These are phyloP conservation scores for Cephus cinctus DNA, from an alignment of 1,140 invertebrate species.

Conservation along the genomic window DNA sequence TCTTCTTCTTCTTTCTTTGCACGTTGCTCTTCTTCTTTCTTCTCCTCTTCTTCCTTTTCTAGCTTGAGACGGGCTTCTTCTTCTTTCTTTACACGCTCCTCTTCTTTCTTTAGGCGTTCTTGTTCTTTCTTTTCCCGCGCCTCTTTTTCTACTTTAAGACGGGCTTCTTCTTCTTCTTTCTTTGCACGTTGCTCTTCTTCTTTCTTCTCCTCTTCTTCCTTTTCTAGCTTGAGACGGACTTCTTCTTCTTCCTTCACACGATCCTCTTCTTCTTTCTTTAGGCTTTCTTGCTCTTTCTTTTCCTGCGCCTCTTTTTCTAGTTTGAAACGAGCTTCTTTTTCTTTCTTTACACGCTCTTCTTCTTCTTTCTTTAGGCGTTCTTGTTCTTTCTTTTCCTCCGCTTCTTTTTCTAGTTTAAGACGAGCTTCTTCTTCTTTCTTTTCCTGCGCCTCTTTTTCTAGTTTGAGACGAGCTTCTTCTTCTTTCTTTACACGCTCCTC, in stretches of 20 bases:
- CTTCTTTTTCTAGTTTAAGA: constrained; percentile 3
- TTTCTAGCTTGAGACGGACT: not conserved
- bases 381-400: constrained; percentile 2
- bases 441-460: constrained; percentile 3
- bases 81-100: not conserved
- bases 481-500: no score
- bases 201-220: constrained; percentile 8
- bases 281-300: constrained; percentile 8
- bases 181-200: not conserved
- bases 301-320: constrained; percentile 8
- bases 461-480: constrained; percentile 4
- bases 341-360: constrained; percentile 9
- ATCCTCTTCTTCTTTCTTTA: constrained; percentile 2
- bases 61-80: not conserved
- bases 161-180: constrained; percentile 4
- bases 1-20: constrained; percentile 19
- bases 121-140: constrained; percentile 11
- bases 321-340: constrained; percentile 1
- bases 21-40: constrained; percentile 12
- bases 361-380: constrained; percentile 10
- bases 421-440: constrained; percentile 1
- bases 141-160: constrained; percentile 13
- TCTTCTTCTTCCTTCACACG: constrained; percentile 8
- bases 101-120: constrained; percentile 1
- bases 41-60: constrained; percentile 4